Percentiles rank a stretch among this genome's conserved stretches.
Conservation (phyloP, 92 coral and sea anemone species). For the Palythoa heliodiscus region DNA sequence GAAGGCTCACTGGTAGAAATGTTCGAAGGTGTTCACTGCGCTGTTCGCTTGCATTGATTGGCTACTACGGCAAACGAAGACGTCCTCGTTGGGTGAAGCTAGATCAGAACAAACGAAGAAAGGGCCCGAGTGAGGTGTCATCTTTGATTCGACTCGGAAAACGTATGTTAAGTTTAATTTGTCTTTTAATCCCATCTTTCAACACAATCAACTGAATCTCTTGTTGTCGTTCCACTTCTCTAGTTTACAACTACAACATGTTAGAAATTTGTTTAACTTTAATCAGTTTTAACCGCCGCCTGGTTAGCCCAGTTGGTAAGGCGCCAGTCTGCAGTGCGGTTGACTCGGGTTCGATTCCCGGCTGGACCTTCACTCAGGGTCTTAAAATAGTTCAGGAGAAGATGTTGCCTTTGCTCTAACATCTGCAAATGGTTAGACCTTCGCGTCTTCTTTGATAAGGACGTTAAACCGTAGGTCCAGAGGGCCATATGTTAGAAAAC, state of each 20-base stretch:
- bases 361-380: no score
- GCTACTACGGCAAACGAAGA: constrained; percentile 33
- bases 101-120: constrained; percentile 26
- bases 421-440: no score
- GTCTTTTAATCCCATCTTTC: neutral
- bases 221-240: neutral
- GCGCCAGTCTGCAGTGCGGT: no score
- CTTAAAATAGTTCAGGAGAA: no score
- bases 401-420: no score
- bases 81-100: constrained; percentile 40
- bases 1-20: constrained; percentile 10
- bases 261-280: neutral
- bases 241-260: neutral
- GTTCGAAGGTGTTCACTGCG: constrained; percentile 19
- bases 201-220: neutral
- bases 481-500: no score
- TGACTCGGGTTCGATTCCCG: no score
- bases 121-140: constrained; percentile 38
- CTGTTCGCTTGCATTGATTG: constrained; percentile 46
- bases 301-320: no score
- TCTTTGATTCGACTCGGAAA: constrained; percentile 34
- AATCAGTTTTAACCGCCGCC: no score
- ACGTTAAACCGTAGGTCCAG: no score
- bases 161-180: constrained; percentile 3
- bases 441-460: no score